Evolutionary conservation across 2,113 vertebrate species (phyloP).

Genomic region (Xenopus borealis): DNA sequence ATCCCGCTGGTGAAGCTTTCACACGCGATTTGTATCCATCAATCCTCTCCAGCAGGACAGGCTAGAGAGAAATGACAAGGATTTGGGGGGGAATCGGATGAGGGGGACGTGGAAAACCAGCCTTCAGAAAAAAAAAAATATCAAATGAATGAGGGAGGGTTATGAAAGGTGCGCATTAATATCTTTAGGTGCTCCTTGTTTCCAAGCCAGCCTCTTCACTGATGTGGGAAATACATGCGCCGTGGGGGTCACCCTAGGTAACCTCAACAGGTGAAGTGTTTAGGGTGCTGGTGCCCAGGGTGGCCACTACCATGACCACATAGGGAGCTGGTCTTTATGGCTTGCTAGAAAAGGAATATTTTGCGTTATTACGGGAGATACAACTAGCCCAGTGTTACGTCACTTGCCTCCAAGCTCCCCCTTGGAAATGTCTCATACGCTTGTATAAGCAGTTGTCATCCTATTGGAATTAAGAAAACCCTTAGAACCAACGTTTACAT

Average conservation of each 20-base stretch:
- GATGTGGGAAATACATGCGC: slow-evolving; percentile 53
- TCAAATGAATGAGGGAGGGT: slow-evolving; percentile 57
- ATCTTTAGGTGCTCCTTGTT: slow-evolving; percentile 54
- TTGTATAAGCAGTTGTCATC: slow-evolving; percentile 29
- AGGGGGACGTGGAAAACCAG: slow-evolving; percentile 49
- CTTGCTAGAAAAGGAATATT: slow-evolving; percentile 31
- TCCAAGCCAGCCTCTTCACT: slow-evolving; percentile 52
- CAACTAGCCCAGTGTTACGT: slow-evolving; percentile 37
- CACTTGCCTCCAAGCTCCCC: slow-evolving; percentile 37
- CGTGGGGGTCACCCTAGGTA: slow-evolving; percentile 65
- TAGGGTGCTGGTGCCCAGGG: neutral
- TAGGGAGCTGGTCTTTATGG: neutral
- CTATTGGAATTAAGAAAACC: slow-evolving; percentile 41
- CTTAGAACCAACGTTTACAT: slow-evolving; percentile 1
- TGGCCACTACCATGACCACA: neutral
- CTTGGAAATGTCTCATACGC: slow-evolving; percentile 18
- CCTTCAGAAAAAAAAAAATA: slow-evolving; percentile 44
- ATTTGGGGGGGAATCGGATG: slow-evolving; percentile 45
- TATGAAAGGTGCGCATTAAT: slow-evolving; percentile 62
- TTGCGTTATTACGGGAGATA: slow-evolving; percentile 13
- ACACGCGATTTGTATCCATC: slow-evolving; percentile 69
- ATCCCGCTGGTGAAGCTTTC: slow-evolving; percentile 69
- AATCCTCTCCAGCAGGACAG: slow-evolving; percentile 64
- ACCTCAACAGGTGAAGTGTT: slow-evolving; percentile 66
- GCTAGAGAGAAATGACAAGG: slow-evolving; percentile 52